Evolutionary conservation across 2,888 invertebrate species (phyloP).

Genomic region (Tiliacea aurago): DNA sequence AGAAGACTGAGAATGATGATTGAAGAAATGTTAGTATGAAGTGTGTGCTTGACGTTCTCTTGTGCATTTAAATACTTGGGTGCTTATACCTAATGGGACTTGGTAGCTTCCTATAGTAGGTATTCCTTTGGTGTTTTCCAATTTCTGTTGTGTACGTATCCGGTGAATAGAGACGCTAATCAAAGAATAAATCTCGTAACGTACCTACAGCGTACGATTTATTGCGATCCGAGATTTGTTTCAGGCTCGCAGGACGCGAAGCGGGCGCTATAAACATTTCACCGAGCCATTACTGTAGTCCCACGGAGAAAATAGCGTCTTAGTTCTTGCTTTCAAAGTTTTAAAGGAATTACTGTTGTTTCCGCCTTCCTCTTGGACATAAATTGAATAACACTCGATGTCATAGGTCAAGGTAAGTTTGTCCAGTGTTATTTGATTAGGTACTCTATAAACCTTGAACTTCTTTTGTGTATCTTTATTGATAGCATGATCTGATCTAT

Average conservation of each 20-base stretch:
- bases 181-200: conserved; percentile 83
- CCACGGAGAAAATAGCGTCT: conserved; percentile 79
- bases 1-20: too few species aligned
- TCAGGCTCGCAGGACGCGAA: conserved; percentile 75
- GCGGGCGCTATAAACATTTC: conserved; percentile 85
- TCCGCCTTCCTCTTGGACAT: conserved; percentile 64
- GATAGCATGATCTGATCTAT: conserved; percentile 1
- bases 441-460: conserved; percentile 25
- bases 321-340: conserved; percentile 81
- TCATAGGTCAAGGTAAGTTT: conserved; percentile 49
- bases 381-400: conserved; percentile 67
- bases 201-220: conserved; percentile 76
- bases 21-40: conserved; percentile 20
- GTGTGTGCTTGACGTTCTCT: conserved; percentile 34
- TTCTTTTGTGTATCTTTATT: conserved; percentile 22
- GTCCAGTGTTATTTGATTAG: conserved; percentile 26
- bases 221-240: conserved; percentile 85
- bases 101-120: not conserved
- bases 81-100: not conserved
- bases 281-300: conserved; percentile 81
- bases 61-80: not conserved
- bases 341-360: conserved; percentile 81
- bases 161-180: conserved; percentile 80
- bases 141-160: conserved; percentile 69
- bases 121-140: conserved; percentile 54